Evolutionary conservation across 2,888 invertebrate species (phyloP).

Genomic region (Abscondita cerata): DNA sequence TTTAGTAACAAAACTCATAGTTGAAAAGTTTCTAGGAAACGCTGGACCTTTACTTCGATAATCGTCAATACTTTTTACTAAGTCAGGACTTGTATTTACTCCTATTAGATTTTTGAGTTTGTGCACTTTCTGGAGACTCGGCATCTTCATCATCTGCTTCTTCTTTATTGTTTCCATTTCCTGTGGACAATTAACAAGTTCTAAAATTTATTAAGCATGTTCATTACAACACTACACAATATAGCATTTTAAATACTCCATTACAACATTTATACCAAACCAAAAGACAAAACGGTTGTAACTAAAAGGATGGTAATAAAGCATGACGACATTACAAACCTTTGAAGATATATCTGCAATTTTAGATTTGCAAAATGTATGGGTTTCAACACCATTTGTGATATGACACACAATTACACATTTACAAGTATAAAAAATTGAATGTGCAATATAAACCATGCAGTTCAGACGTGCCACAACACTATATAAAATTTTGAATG

Average conservation of each 20-base stretch:
- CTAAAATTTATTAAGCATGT: background rate
- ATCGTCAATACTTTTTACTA: slow-evolving; percentile 48
- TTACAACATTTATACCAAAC: background rate
- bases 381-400: no score
- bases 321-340: background rate
- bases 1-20: slow-evolving; percentile 53
- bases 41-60: slow-evolving; percentile 52
- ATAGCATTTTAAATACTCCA: background rate
- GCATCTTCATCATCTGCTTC: slow-evolving; percentile 72
- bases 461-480: background rate
- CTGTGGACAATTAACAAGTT: slow-evolving; percentile 53
- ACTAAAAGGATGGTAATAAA: background rate
- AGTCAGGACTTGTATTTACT: slow-evolving; percentile 52
- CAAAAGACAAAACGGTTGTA: background rate
- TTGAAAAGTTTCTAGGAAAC: slow-evolving; percentile 57
- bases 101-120: slow-evolving; percentile 49
- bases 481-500: slow-evolving; percentile 8
- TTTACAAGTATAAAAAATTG: no score
- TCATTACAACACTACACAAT: background rate
- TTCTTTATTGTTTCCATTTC: slow-evolving; percentile 74
- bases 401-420: no score
- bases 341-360: background rate
- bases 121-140: slow-evolving; percentile 58
- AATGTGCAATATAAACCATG: no score
- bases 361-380: background rate